Evolutionary conservation across 2,797 vertebrate genomes (phyloP).

Genomic region (Oreonectes daqikongensis): DNA sequence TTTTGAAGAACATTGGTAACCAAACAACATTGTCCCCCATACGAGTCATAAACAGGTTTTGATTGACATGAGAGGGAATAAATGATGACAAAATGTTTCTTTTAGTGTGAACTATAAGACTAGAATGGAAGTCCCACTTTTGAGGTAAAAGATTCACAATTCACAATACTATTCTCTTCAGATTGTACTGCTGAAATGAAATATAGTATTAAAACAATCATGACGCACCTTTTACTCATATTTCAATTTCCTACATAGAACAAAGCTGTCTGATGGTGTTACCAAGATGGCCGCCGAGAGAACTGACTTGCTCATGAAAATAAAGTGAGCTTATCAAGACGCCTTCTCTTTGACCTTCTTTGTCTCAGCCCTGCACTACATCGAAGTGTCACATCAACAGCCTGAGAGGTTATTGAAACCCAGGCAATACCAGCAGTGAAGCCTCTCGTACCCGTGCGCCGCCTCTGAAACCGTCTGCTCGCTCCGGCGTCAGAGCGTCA

Average conservation of each 20-base stretch:
- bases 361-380: background rate
- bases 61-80: no score
- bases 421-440: background rate
- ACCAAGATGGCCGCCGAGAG: background rate
- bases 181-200: background rate
- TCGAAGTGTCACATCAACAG: constrained; percentile 4
- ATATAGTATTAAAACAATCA: background rate
- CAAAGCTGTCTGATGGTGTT: background rate
- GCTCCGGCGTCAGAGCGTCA: background rate
- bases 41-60: no score
- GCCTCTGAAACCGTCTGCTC: constrained; percentile 13
- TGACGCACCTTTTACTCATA: background rate
- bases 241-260: background rate
- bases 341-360: constrained; percentile 11
- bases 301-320: background rate
- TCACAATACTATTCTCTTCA: background rate
- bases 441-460: background rate
- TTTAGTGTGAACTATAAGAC: no score
- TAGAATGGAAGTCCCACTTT: no score
- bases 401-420: constrained; percentile 14
- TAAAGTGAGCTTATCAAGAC: constrained; percentile 25
- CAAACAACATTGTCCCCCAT: no score
- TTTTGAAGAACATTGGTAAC: no score
- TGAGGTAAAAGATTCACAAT: no score
- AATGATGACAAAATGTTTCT: no score